Conservation (phyloP, 2,888 invertebrate genomes). For the Athripsodes cinereus region DNA sequence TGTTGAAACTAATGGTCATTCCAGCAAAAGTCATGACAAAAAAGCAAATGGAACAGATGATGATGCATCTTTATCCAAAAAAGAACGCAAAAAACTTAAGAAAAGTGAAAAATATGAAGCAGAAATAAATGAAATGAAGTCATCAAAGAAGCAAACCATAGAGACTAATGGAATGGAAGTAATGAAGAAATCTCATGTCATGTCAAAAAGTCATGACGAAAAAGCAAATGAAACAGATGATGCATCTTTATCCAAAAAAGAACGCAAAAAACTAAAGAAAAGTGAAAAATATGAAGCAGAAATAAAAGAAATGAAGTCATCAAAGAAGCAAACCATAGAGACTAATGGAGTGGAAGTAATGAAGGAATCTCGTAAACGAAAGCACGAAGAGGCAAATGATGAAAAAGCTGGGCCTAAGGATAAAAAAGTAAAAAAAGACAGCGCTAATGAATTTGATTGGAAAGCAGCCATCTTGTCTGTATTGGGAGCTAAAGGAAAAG, state of each 20-base stretch:
- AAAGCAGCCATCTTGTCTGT: conserved; percentile 46
- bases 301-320: conserved; percentile 35
- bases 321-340: conserved; percentile 40
- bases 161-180: not conserved
- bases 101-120: conserved; percentile 36
- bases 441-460: conserved; percentile 43
- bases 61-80: not conserved
- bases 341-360: conserved; percentile 34
- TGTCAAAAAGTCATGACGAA: not conserved
- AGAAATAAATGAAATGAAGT: conserved; percentile 38
- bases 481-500: conserved; percentile 51
- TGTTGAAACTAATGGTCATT: not conserved
- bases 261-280: conserved; percentile 46
- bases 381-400: conserved; percentile 33
- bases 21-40: conserved; percentile 30
- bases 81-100: not conserved
- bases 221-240: conserved; percentile 27
- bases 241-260: conserved; percentile 39
- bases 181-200: not conserved
- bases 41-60: conserved; percentile 30
- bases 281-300: conserved; percentile 46
- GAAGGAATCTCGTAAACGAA: conserved; percentile 30
- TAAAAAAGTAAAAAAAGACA: conserved; percentile 33
- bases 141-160: not conserved
- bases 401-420: conserved; percentile 47